Percentiles rank a stretch among this genome's conserved stretches.
Conservation (phyloP, 2,888 invertebrate species). For the Ceriagrion tenellum region DNA sequence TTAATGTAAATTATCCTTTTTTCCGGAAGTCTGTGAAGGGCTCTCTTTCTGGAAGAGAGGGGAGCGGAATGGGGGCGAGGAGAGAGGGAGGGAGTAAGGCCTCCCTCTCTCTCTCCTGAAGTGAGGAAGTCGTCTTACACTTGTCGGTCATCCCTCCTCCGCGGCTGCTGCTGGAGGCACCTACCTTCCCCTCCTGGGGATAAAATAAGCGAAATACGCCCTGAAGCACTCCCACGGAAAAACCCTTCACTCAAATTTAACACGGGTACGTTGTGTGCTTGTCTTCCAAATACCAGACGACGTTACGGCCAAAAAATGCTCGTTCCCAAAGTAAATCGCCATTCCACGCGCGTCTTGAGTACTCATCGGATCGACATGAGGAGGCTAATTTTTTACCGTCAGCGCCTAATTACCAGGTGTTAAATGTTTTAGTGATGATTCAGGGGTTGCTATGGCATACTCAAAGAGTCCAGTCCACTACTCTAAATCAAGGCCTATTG, state of each 20-base stretch:
- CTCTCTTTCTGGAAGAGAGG: constrained; percentile 35
- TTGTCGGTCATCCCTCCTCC: constrained; percentile 52
- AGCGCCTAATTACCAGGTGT: too few relatives aligned
- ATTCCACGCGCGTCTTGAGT: background rate
- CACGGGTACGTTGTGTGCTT: background rate
- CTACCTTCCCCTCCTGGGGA: background rate
- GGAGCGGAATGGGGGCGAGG: background rate
- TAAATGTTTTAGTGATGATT: too few relatives aligned
- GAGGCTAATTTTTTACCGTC: too few relatives aligned
- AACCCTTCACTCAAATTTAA: background rate
- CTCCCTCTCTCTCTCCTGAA: constrained; percentile 21
- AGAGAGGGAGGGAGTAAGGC: constrained; percentile 46
- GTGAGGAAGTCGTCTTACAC: constrained; percentile 68
- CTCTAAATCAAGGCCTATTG: too few relatives aligned
- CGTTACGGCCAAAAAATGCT: background rate
- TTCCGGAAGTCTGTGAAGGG: constrained; percentile 66
- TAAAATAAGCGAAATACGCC: constrained; percentile 19
- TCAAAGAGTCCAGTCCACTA: too few relatives aligned
- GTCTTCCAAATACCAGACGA: background rate
- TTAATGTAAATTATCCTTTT: constrained; percentile 67
- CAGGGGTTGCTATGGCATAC: too few relatives aligned
- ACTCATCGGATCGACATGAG: too few relatives aligned
- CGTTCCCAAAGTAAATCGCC: background rate
- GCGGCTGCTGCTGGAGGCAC: constrained; percentile 23
- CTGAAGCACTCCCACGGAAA: constrained; percentile 16